phyloP scores from a whole-genome alignment of 2,888 invertebrate species.

The Apantesis nais region DNA sequence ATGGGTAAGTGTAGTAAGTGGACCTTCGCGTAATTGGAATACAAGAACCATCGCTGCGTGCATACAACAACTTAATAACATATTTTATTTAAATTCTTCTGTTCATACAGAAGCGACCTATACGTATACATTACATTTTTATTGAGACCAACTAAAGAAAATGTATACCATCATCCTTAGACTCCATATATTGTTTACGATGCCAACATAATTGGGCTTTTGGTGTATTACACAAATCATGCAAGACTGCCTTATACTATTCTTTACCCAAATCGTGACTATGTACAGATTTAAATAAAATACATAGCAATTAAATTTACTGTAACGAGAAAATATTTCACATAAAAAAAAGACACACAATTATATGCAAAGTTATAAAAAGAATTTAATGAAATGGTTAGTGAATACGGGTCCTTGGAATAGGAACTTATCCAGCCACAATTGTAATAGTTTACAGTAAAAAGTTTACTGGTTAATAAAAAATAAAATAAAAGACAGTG shows the following conservation, averaged over 20 bases:
- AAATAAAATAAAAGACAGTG: no score
- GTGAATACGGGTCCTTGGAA: no score
- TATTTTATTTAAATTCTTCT: no score
- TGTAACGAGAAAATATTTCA: not conserved
- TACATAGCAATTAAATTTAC: not conserved
- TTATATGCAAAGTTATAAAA: not conserved
- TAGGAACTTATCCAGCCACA: no score
- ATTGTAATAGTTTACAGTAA: no score
- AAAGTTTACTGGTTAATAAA: no score
- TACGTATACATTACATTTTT: not conserved
- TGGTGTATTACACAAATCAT: not conserved
- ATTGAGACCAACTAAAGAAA: not conserved
- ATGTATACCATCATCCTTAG: not conserved
- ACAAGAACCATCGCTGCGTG: no score
- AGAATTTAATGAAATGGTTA: no score
- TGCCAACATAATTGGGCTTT: not conserved
- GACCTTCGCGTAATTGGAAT: no score
- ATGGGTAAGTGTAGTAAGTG: no score
- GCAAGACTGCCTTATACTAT: not conserved
- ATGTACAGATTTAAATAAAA: not conserved
- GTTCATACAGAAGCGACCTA: slow-evolving; percentile 7
- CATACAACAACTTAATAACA: no score
- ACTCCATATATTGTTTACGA: not conserved
- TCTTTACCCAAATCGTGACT: not conserved
- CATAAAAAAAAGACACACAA: not conserved